phyloP scores from a whole-genome alignment of 2,113 vertebrate species.

The Rhinoderma darwinii region DNA sequence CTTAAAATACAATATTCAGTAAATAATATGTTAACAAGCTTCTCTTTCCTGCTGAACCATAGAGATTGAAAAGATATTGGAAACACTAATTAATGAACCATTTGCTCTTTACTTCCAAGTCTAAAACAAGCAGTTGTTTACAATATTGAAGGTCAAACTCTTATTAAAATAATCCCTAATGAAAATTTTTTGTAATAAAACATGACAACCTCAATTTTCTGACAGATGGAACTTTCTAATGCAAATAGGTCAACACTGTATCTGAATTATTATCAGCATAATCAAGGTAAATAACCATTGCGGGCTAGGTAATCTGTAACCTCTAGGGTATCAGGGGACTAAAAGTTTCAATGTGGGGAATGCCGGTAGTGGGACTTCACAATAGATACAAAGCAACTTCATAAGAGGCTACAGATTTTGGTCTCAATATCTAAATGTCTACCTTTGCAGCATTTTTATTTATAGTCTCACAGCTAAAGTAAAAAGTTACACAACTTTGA shows the following conservation, averaged over 20 bases:
- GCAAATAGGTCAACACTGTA: constrained; percentile 32
- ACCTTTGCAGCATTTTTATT: too few species aligned
- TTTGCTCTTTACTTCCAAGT: constrained; percentile 39
- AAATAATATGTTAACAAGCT: constrained; percentile 24
- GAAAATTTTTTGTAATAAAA: constrained; percentile 37
- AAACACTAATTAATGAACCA: constrained; percentile 39
- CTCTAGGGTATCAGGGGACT: not conserved
- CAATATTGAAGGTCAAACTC: constrained; percentile 27
- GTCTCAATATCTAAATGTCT: not conserved
- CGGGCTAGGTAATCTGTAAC: not conserved
- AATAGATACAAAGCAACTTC: not conserved
- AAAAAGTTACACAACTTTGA: too few species aligned
- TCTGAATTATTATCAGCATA: constrained; percentile 27
- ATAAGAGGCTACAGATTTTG: not conserved
- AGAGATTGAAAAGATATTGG: constrained; percentile 1
- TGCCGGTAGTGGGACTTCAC: not conserved
- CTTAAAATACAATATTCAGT: not conserved
- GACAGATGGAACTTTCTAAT: constrained; percentile 25
- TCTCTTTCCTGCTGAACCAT: constrained; percentile 59
- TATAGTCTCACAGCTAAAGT: too few species aligned
- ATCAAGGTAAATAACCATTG: constrained; percentile 16
- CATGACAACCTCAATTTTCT: constrained; percentile 35
- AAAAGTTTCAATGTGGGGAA: not conserved
- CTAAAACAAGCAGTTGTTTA: constrained; percentile 55
- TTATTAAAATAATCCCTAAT: constrained; percentile 45